phyloP scores from a whole-genome alignment of 2,888 invertebrate species.

The Tridacna gigas region DNA sequence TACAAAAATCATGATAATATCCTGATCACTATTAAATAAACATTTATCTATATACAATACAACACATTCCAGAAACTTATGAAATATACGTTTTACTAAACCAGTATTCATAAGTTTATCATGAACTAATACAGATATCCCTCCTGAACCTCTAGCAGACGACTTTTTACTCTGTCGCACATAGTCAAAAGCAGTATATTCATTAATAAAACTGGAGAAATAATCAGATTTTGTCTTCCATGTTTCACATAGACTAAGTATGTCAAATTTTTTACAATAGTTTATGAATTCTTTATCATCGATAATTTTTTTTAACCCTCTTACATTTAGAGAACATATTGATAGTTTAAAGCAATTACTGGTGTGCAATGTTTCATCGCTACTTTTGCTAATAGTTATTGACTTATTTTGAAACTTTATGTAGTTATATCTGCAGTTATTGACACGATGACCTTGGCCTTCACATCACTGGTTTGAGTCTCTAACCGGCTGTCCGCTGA shows the following conservation, averaged over 20 bases:
- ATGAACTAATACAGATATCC: conserved; percentile 9
- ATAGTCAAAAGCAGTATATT: conserved; percentile 8
- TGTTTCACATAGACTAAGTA: conserved; percentile 10
- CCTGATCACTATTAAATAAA: conserved; percentile 5
- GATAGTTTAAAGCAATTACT: no score
- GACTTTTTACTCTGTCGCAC: not conserved
- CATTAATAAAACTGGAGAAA: conserved; percentile 13
- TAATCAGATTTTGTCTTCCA: not conserved
- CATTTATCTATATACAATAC: not conserved
- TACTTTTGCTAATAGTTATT: no score
- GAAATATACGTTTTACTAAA: conserved; percentile 12
- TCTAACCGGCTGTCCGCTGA: not conserved
- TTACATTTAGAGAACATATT: conserved; percentile 13
- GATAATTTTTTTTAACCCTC: conserved; percentile 2
- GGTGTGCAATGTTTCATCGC: no score
- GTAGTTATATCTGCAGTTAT: no score
- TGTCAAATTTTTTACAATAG: conserved; percentile 12
- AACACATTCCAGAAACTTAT: not conserved
- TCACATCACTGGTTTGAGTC: not conserved
- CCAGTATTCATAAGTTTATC: not conserved
- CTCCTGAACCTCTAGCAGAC: conserved; percentile 9
- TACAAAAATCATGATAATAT: conserved; percentile 14
- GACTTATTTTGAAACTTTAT: no score
- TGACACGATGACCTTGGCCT: not conserved
- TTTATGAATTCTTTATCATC: not conserved